phyloP scores from a whole-genome alignment of 2,797 vertebrate species.

The Pogonophryne albipinna region DNA sequence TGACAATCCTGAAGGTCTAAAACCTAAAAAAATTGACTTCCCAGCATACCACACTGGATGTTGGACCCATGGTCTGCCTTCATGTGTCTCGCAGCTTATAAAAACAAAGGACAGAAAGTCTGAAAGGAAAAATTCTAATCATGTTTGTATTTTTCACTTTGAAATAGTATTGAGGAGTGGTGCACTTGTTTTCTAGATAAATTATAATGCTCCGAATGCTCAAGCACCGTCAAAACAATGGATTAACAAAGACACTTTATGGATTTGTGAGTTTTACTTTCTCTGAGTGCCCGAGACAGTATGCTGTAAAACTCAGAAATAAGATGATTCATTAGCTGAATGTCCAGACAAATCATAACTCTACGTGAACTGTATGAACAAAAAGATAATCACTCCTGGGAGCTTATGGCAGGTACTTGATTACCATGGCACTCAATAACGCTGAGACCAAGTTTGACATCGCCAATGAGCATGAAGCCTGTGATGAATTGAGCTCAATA shows the following conservation, averaged over 20 bases:
- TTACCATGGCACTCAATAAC: slow-evolving; percentile 67
- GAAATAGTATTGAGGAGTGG: slow-evolving; percentile 13
- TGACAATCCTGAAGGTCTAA: slow-evolving; percentile 11
- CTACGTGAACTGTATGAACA: slow-evolving; percentile 22
- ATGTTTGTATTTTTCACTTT: slow-evolving; percentile 10
- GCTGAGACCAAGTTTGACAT: slow-evolving; percentile 62
- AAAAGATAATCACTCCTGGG: slow-evolving; percentile 50
- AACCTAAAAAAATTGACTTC: slow-evolving; percentile 34
- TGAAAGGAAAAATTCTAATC: slow-evolving; percentile 4
- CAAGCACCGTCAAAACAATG: slow-evolving; percentile 22
- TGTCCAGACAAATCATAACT: slow-evolving; percentile 27
- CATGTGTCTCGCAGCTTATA: slow-evolving; percentile 28
- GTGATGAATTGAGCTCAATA: slow-evolving; percentile 72
- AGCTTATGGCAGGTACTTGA: slow-evolving; percentile 54
- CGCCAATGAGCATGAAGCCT: slow-evolving; percentile 60
- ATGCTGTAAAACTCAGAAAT: slow-evolving; percentile 13
- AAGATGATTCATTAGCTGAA: slow-evolving; percentile 34
- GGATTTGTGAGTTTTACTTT: slow-evolving; percentile 7
- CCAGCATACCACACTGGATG: slow-evolving; percentile 17
- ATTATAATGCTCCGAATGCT: slow-evolving; percentile 5
- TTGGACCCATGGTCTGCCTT: slow-evolving; percentile 33
- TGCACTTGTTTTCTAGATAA: background rate
- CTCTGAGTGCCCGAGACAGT: background rate
- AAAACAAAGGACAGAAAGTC: slow-evolving; percentile 21
- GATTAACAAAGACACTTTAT: slow-evolving; percentile 15